Evolutionary conservation across 2,797 vertebrate species (phyloP).

Genomic region (Odontamblyopus lacepedii): DNA sequence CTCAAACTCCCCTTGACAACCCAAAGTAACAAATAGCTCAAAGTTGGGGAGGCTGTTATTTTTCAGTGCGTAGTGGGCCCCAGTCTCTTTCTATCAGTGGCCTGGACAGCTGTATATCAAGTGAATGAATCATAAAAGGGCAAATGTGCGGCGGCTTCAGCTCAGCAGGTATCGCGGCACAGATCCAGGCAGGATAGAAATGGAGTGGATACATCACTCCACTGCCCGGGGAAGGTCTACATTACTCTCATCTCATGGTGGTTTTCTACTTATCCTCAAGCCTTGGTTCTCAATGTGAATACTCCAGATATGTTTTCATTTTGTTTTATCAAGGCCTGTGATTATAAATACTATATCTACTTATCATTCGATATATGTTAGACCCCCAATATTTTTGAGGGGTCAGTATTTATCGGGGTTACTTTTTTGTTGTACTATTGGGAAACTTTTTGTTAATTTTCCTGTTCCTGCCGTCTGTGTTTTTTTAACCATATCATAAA

Average conservation of each 20-base stretch:
- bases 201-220: conserved; percentile 38
- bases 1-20: conserved; percentile 13
- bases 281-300: neutral
- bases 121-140: conserved; percentile 16
- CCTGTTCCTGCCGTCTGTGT: no score
- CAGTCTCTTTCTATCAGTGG: conserved; percentile 12
- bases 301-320: neutral
- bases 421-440: no score
- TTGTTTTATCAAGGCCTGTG: no score
- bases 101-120: conserved; percentile 19
- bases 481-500: no score
- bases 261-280: conserved; percentile 46
- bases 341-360: no score
- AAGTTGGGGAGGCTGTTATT: conserved; percentile 6
- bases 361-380: no score
- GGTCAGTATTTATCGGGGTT: no score
- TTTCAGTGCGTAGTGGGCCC: conserved; percentile 14
- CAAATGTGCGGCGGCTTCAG: conserved; percentile 11
- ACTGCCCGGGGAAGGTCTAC: conserved; percentile 31
- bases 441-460: no score
- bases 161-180: conserved; percentile 23
- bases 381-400: no score
- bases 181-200: conserved; percentile 24
- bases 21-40: conserved; percentile 11
- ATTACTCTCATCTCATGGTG: conserved; percentile 18